Percentiles rank a stretch among this genome's conserved stretches.
phyloP scores from a whole-genome alignment of 2,888 invertebrate genomes.

The Macrosiphum euphorbiae region DNA sequence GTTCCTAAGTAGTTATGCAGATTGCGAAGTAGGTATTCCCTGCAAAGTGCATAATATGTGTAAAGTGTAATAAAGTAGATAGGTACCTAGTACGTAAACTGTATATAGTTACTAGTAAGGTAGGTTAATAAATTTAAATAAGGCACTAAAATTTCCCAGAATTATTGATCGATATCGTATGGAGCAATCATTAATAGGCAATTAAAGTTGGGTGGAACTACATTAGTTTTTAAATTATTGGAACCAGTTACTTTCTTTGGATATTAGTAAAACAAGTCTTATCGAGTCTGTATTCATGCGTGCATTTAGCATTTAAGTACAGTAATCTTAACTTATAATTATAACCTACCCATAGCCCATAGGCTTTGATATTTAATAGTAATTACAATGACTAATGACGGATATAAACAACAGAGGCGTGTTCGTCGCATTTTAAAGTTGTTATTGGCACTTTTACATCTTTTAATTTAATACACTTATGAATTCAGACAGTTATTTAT shows the following conservation, averaged over 20 bases:
- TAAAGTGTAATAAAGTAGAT: not conserved
- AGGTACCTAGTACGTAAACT: not conserved
- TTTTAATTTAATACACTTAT: not conserved
- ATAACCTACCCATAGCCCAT: not conserved
- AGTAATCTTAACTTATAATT: slow-evolving; percentile 19
- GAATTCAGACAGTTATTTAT: not conserved
- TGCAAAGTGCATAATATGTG: not conserved
- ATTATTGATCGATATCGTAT: slow-evolving; percentile 27
- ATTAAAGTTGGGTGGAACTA: not conserved
- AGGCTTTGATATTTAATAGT: not conserved
- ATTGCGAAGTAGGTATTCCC: not conserved
- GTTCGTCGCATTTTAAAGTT: not conserved
- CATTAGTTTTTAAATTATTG: slow-evolving; percentile 19
- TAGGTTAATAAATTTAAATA: not conserved
- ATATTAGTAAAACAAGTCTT: slow-evolving; percentile 19
- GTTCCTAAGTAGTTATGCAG: not conserved
- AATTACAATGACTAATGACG: not conserved
- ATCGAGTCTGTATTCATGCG: not conserved
- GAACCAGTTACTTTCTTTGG: slow-evolving; percentile 33
- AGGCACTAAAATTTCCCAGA: not conserved
- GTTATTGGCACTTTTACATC: slow-evolving; percentile 28
- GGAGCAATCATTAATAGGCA: not conserved
- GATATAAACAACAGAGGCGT: not conserved
- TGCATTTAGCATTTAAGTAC: slow-evolving; percentile 12
- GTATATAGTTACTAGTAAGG: not conserved